Conservation (phyloP, 2,888 invertebrate species). For the Apodemia mormo region DNA sequence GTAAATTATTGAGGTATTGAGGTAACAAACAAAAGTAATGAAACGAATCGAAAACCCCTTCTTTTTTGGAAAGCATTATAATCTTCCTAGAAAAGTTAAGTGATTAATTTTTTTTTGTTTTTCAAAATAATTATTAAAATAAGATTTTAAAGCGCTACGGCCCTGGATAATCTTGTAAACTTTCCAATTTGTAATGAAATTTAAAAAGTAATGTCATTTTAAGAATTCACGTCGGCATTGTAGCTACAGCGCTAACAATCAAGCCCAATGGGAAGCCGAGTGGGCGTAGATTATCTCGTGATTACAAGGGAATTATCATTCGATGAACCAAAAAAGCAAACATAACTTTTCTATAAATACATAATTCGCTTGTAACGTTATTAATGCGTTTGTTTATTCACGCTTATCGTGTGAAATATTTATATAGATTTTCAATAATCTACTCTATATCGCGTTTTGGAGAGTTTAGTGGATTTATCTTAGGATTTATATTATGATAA, state of each 20-base stretch:
- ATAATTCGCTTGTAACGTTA: slow-evolving; percentile 64
- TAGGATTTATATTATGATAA: slow-evolving; percentile 34
- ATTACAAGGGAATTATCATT: slow-evolving; percentile 69
- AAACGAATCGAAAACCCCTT: too few species aligned
- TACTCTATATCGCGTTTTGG: slow-evolving; percentile 44
- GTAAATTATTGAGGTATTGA: too few species aligned
- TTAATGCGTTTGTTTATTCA: slow-evolving; percentile 60
- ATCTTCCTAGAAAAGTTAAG: too few species aligned
- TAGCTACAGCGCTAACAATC: slow-evolving; percentile 15
- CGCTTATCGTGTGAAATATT: slow-evolving; percentile 60
- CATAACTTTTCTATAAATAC: slow-evolving; percentile 65
- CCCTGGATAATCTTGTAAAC: slow-evolving; percentile 21
- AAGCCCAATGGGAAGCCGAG: slow-evolving; percentile 46
- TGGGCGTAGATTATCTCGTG: slow-evolving; percentile 69
- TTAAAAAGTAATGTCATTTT: slow-evolving; percentile 27
- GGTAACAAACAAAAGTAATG: too few species aligned
- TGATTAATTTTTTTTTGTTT: background rate
- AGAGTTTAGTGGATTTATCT: slow-evolving; percentile 35
- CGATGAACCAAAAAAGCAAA: slow-evolving; percentile 49
- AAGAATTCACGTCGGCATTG: slow-evolving; percentile 14
- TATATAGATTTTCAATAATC: slow-evolving; percentile 46
- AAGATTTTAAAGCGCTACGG: background rate
- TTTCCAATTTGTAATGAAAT: slow-evolving; percentile 33
- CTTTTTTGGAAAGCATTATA: too few species aligned
- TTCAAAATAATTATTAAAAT: background rate